These are phyloP conservation scores for Oligia strigilis DNA, from an alignment of 2,888 invertebrate genomes.

Conservation along the genomic window DNA sequence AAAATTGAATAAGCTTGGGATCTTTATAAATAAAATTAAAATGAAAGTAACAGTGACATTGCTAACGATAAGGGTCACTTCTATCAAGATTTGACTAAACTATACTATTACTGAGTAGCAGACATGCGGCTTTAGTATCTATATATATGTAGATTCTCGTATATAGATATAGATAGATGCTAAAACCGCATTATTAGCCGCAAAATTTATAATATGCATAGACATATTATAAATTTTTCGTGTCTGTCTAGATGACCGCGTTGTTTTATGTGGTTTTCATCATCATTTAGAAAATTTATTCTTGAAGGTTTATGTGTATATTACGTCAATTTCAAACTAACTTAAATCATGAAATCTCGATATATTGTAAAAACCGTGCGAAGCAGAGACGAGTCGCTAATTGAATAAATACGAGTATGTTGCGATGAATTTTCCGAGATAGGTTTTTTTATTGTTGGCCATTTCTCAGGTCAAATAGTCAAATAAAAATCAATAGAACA, in stretches of 20 bases:
- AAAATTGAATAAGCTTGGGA: not conserved
- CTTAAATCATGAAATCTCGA: not conserved
- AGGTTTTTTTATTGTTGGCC: not conserved
- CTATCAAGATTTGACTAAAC: not conserved
- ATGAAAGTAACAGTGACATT: conserved; percentile 24
- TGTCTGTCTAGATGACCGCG: not conserved
- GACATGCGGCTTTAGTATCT: not conserved
- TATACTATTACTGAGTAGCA: not conserved
- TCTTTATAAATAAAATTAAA: conserved; percentile 15
- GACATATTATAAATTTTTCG: not conserved
- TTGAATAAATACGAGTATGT: not conserved
- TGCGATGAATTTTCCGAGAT: not conserved
- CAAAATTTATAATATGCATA: not conserved
- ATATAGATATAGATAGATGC: no score
- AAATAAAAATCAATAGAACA: not conserved
- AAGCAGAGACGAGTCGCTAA: not conserved
- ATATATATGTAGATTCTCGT: not conserved
- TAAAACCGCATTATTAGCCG: no score
- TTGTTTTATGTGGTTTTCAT: not conserved
- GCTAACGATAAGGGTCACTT: not conserved
- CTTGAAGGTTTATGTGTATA: not conserved
- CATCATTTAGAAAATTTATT: not conserved
- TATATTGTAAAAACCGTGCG: not conserved
- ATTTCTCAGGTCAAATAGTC: not conserved
- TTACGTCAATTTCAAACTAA: not conserved